Percentiles rank a stretch among this genome's conserved stretches.
These are phyloP conservation scores for Paratilapia polleni DNA, from an alignment of 2,113 vertebrate species.

Conservation along the genomic window DNA sequence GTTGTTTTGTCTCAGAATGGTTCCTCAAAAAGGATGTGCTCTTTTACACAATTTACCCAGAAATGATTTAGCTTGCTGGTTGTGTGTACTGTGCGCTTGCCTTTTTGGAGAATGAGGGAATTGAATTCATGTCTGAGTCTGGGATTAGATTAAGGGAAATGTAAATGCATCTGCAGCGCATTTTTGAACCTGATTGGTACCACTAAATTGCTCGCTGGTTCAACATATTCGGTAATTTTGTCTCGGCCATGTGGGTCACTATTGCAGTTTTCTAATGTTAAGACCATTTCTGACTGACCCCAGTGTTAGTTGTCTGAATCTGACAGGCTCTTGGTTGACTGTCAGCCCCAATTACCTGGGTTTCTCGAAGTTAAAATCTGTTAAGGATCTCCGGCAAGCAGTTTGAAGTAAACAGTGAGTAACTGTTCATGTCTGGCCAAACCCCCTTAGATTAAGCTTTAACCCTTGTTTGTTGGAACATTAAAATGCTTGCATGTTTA, in stretches of 20 bases:
- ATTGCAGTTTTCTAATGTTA: neutral
- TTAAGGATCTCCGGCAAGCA: conserved; percentile 59
- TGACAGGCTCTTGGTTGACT: conserved; percentile 41
- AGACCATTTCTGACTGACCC: neutral
- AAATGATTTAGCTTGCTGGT: conserved; percentile 20
- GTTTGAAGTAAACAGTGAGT: conserved; percentile 70
- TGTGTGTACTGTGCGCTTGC: neutral
- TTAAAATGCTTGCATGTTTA: conserved; percentile 54
- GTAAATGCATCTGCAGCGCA: neutral
- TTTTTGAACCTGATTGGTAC: neutral
- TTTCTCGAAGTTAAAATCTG: conserved; percentile 67
- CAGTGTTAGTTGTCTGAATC: conserved; percentile 26
- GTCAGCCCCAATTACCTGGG: conserved; percentile 43
- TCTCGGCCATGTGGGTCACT: neutral
- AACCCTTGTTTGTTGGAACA: conserved; percentile 35
- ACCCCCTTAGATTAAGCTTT: conserved; percentile 46
- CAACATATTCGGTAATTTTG: neutral
- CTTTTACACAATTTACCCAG: conserved; percentile 41
- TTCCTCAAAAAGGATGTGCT: conserved; percentile 56
- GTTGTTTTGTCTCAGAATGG: conserved; percentile 23
- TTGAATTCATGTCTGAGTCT: neutral
- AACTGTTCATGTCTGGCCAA: conserved; percentile 61
- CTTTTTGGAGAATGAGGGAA: conserved; percentile 33
- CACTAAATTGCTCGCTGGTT: neutral
- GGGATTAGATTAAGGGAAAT: conserved; percentile 4